Conservation (phyloP, 2,113 vertebrate genomes). For the Rutilus rutilus region DNA sequence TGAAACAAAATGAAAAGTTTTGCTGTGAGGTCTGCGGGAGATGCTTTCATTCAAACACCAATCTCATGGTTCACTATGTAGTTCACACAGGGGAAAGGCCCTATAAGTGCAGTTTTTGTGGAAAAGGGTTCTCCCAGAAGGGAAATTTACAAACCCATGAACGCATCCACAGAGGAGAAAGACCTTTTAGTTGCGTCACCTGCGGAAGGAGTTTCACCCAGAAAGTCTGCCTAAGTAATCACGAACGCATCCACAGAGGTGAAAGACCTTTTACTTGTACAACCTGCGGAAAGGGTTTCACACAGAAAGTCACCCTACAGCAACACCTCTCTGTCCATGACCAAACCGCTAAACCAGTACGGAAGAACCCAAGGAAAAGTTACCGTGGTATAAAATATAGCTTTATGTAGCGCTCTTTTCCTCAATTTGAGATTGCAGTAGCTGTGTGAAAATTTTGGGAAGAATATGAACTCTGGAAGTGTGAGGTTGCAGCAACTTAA, state of each 20-base stretch:
- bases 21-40: constrained; percentile 66
- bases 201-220: constrained; percentile 71
- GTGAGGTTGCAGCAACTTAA: background rate
- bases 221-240: constrained; percentile 71
- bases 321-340: constrained; percentile 67
- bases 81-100: constrained; percentile 58
- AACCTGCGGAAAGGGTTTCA: constrained; percentile 69
- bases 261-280: constrained; percentile 68
- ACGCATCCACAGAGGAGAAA: constrained; percentile 71
- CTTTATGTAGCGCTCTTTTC: background rate
- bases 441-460: background rate
- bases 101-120: constrained; percentile 59
- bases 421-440: background rate
- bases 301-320: constrained; percentile 69
- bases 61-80: constrained; percentile 47
- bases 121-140: constrained; percentile 66
- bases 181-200: constrained; percentile 63
- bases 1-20: constrained; percentile 26
- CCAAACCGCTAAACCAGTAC: background rate
- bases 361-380: constrained; percentile 27
- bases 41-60: constrained; percentile 57
- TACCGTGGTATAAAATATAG: constrained; percentile 2
- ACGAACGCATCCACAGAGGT: constrained; percentile 70
- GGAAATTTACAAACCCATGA: constrained; percentile 67
- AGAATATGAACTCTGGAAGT: background rate